Conservation (phyloP, 2,888 invertebrate genomes). For the Sphaerolaimus hirsutus region DNA sequence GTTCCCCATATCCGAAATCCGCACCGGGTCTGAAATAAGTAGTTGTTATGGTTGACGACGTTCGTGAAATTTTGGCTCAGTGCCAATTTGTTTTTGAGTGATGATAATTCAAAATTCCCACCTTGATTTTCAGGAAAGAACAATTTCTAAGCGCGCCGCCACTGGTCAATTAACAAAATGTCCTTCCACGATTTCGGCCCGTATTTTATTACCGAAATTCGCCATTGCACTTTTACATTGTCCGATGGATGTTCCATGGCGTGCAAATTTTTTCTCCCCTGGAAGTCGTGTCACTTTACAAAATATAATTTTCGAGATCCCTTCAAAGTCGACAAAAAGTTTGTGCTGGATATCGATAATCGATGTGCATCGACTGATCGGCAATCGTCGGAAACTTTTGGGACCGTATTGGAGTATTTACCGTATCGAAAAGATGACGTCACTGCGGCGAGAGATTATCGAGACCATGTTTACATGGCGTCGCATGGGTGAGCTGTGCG, state of each 20-base stretch:
- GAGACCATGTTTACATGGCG: constrained; percentile 2
- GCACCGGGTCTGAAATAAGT: no score
- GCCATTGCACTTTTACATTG: background rate
- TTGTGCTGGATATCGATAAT: no score
- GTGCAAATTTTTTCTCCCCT: background rate
- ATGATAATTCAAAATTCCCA: no score
- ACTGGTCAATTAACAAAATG: no score
- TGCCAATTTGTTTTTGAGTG: no score
- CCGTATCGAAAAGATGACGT: constrained; percentile 10
- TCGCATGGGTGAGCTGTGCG: constrained; percentile 3
- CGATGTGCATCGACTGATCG: background rate
- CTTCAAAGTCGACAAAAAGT: background rate
- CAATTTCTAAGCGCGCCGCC: no score
- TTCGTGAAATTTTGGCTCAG: no score
- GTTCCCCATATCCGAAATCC: no score
- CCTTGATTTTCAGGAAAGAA: no score
- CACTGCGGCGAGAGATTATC: constrained; percentile 9
- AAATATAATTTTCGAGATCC: background rate
- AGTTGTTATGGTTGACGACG: no score
- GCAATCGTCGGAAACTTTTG: background rate
- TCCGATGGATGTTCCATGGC: background rate
- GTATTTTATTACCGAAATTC: background rate
- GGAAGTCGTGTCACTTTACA: no score
- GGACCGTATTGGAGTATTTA: constrained; percentile 9
- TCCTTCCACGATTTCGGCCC: background rate